Conservation (phyloP, 2,888 invertebrate species). For the Empis livida region DNA sequence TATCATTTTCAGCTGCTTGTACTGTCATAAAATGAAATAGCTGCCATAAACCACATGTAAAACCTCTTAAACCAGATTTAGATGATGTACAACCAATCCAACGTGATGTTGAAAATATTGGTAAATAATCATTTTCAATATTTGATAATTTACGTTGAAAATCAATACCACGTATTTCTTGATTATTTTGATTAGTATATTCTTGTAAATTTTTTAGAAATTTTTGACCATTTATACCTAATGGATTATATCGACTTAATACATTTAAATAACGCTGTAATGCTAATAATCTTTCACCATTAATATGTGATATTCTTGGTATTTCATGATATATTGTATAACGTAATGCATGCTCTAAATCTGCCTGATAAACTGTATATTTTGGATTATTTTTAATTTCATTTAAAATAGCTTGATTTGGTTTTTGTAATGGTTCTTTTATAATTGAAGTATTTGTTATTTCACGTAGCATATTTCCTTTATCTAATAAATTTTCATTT, state of each 20-base stretch:
- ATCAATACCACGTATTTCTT: constrained; percentile 44
- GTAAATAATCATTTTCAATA: constrained; percentile 41
- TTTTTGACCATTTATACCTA: constrained; percentile 49
- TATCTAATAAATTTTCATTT: neutral
- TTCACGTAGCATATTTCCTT: too few species aligned
- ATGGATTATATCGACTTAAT: constrained; percentile 67
- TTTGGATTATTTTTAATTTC: constrained; percentile 25
- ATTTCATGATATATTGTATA: constrained; percentile 78
- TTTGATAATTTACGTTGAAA: constrained; percentile 38
- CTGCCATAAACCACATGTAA: constrained; percentile 91
- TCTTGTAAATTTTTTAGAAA: constrained; percentile 49
- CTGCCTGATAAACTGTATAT: constrained; percentile 64
- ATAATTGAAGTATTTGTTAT: too few species aligned
- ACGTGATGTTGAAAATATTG: constrained; percentile 38
- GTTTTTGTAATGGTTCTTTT: too few species aligned
- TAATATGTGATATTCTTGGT: constrained; percentile 51
- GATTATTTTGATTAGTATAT: constrained; percentile 39
- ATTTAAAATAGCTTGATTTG: constrained; percentile 13
- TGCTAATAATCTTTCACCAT: constrained; percentile 57
- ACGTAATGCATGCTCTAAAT: constrained; percentile 76
- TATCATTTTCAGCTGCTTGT: constrained; percentile 44
- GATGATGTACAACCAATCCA: constrained; percentile 81
- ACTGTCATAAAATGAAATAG: constrained; percentile 87
- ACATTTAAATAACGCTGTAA: constrained; percentile 60
- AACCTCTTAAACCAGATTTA: constrained; percentile 58